Evolutionary conservation across 2,113 vertebrate species (phyloP).

Genomic region (Xyrauchen texanus): DNA sequence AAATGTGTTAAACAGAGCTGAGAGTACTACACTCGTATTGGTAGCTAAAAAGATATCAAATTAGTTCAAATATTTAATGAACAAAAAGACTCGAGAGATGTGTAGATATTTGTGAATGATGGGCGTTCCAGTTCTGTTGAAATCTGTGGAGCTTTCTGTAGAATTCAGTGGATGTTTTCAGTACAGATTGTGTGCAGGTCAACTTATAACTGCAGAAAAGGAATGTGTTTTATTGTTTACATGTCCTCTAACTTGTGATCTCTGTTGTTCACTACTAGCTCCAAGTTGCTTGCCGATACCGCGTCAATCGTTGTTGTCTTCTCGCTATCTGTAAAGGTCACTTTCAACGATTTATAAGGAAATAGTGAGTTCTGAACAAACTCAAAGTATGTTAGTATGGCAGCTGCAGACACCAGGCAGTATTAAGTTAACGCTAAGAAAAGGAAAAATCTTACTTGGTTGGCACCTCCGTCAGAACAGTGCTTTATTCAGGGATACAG

Average conservation of each 20-base stretch:
- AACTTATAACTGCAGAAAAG: too few relatives aligned
- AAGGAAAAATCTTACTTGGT: conserved; percentile 81
- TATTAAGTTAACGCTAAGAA: conserved; percentile 69
- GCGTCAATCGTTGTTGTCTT: conserved; percentile 96
- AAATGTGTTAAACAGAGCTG: too few relatives aligned
- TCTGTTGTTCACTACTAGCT: conserved; percentile 90
- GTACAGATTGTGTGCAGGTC: too few relatives aligned
- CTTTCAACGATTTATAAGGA: conserved; percentile 90
- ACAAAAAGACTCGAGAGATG: too few relatives aligned
- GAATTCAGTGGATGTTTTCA: too few relatives aligned
- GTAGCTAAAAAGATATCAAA: too few relatives aligned
- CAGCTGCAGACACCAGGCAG: conserved; percentile 89
- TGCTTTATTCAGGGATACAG: conserved; percentile 87
- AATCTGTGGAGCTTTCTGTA: too few relatives aligned
- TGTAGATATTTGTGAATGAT: too few relatives aligned
- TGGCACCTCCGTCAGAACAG: conserved; percentile 90
- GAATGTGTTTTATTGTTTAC: too few relatives aligned
- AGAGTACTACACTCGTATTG: too few relatives aligned
- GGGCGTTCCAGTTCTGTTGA: too few relatives aligned
- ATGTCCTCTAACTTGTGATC: conserved; percentile 79
- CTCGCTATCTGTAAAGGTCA: conserved; percentile 92
- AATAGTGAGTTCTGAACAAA: conserved; percentile 92
- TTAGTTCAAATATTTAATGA: too few relatives aligned
- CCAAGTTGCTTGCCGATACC: conserved; percentile 88
- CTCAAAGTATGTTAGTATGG: conserved; percentile 93